These are phyloP conservation scores for Piprites chloris DNA, from an alignment of 2,113 vertebrate species.

Conservation along the genomic window DNA sequence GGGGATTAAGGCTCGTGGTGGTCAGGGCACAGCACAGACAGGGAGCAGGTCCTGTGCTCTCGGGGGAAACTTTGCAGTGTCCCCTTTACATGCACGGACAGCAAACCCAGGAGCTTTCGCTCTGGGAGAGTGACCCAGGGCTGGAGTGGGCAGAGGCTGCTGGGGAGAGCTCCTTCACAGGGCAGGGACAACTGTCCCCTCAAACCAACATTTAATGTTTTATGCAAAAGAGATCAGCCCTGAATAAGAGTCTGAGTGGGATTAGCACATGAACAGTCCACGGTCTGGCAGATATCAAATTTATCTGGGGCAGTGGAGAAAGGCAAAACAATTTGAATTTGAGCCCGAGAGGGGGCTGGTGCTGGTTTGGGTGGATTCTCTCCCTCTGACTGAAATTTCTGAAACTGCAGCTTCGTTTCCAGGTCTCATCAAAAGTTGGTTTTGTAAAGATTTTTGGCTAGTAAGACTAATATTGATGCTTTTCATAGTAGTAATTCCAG, in stretches of 20 bases:
- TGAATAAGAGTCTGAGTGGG: slow-evolving; percentile 18
- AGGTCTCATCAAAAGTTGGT: background rate
- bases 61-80: background rate
- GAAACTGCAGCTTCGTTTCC: background rate
- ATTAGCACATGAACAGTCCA: slow-evolving; percentile 45
- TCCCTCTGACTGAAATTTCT: background rate
- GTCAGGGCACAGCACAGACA: background rate
- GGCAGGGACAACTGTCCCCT: slow-evolving; percentile 2
- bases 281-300: background rate
- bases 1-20: background rate
- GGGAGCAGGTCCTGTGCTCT: background rate
- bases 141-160: background rate
- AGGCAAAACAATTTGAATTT: background rate
- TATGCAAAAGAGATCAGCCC: slow-evolving; percentile 6
- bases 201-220: slow-evolving; percentile 7
- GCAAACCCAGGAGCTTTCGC: background rate
- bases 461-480: background rate
- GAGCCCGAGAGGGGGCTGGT: background rate
- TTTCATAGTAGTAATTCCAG: background rate
- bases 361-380: background rate
- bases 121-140: background rate
- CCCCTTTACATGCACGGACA: background rate
- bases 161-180: background rate
- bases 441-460: background rate
- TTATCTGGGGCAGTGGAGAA: background rate